Base-by-base conservation (phyloP, 2,797 vertebrate species). In the Sparus aurata region DNA sequence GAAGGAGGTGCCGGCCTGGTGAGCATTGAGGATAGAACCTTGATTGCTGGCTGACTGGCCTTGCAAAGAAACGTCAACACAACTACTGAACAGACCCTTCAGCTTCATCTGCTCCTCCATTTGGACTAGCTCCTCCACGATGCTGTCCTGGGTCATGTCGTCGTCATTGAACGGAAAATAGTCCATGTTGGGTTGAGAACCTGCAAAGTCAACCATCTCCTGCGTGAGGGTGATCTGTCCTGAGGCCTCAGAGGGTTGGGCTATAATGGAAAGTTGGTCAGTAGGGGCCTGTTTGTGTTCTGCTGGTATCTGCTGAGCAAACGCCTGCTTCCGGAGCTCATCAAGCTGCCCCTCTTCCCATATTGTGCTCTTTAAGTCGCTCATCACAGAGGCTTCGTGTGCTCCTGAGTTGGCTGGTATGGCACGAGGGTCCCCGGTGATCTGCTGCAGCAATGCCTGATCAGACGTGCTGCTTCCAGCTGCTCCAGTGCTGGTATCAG, bases 81-180 rank as follows among this genome's bases (percentile, higher is more conserved):
- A 98, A 81, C 94, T 94, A 23, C 95, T 55, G 0, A 97, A 99
- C 62, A 95, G 85, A 85, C 93, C 96, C 92, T 97, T 98, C 92
- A 99, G 94, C 63, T 98, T 97, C 98, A 99, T 99, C 82, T 99
- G 98, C 93, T 99, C 98, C 85, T 99, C 98, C 98, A 99, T 99
- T 81, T 99, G 97, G 74, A 99, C 98, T 13, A 99, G 95, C 90
- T 99, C 98, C 92, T 99, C 98, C 82, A 99, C 98, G 46, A 99
- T 99, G 93, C 98, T 99, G 91, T 99, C 98, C 91, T 99, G 98
- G 68, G 98, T 99, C 90, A 99, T 97, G 84, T 99, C 98, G 0
- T 99, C 98, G 49, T 99, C 98, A 73, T 96, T 95, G 85, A 99
- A 99, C 0, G 97, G 97, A 86, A 99, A 99, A 93, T 97, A 99